Percentiles rank a stretch among this genome's conserved stretches.
Conservation (phyloP, 2,797 vertebrate species). For the Kryptolebias ocellatus region DNA sequence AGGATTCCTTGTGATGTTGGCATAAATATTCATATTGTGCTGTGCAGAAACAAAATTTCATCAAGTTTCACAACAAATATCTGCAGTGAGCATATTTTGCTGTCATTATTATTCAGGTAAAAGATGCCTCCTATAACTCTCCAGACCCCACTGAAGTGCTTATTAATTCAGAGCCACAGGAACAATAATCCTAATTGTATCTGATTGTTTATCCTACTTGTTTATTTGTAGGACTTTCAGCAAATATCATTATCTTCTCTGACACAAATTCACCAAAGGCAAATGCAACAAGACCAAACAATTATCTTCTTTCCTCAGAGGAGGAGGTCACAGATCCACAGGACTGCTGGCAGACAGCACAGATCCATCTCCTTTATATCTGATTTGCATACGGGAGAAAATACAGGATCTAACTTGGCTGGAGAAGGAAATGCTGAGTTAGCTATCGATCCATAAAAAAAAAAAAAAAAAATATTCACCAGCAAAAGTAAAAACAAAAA, state of each 20-base stretch:
- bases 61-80: too few species aligned
- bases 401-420: too few species aligned
- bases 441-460: too few species aligned
- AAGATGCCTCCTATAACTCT: conserved; percentile 19
- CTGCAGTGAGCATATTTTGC: neutral
- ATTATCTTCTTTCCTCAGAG: conserved; percentile 47
- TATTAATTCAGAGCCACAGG: conserved; percentile 49
- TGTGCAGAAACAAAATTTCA: too few species aligned
- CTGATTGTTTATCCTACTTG: conserved; percentile 56
- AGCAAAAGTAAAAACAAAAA: neutral
- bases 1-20: too few species aligned
- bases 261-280: conserved; percentile 31
- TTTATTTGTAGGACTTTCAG: conserved; percentile 63
- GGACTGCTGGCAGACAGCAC: conserved; percentile 39
- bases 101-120: conserved; percentile 42
- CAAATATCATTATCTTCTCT: conserved; percentile 57
- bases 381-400: conserved; percentile 4
- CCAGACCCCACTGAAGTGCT: conserved; percentile 27
- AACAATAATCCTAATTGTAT: conserved; percentile 66
- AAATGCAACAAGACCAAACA: conserved; percentile 40
- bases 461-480: too few species aligned
- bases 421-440: too few species aligned
- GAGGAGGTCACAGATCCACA: conserved; percentile 54
- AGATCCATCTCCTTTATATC: conserved; percentile 13
- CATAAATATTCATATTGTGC: too few species aligned